A percentile compares a stretch with the other conserved stretches of the same genome.
Evolutionary conservation across 2,797 vertebrate genomes (phyloP).

Genomic region (Acanthis flammea): DNA sequence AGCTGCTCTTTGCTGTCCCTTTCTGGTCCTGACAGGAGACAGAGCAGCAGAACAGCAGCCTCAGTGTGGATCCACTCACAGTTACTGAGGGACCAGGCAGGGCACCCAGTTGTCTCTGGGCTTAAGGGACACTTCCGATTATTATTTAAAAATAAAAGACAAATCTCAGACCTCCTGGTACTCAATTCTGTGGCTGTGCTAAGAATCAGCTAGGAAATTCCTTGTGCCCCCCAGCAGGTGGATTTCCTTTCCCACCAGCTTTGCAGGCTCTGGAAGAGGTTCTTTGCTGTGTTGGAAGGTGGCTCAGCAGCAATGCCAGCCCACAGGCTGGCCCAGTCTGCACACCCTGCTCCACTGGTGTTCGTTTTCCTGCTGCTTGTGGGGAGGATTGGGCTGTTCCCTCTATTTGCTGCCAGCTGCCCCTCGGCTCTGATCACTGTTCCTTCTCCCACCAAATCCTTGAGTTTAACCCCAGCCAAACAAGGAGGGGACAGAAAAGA

Average conservation of each 20-base stretch:
- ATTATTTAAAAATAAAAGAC: background rate
- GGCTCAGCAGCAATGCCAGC: background rate
- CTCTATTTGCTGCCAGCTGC: background rate
- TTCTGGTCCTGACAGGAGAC: rapidly evolving
- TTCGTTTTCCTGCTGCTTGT: background rate
- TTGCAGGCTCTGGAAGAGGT: background rate
- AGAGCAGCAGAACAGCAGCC: background rate
- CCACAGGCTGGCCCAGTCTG: rapidly evolving
- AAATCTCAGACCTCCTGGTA: background rate
- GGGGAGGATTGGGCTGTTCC: background rate
- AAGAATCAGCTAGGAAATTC: background rate
- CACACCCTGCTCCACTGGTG: background rate
- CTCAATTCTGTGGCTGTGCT: background rate
- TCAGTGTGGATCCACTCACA: background rate
- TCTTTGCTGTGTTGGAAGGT: background rate
- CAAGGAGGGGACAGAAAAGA: background rate
- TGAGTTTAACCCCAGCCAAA: background rate
- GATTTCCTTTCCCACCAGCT: background rate
- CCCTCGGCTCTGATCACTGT: background rate
- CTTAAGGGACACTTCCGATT: background rate
- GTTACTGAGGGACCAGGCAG: background rate
- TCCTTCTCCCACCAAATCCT: background rate
- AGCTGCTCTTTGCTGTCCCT: background rate
- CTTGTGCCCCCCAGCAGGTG: background rate
- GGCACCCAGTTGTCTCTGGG: background rate